Percentiles rank a stretch among this genome's conserved stretches.
Evolutionary conservation across 2,113 vertebrate species (phyloP).

Genomic region (Eptesicus fuscus): DNA sequence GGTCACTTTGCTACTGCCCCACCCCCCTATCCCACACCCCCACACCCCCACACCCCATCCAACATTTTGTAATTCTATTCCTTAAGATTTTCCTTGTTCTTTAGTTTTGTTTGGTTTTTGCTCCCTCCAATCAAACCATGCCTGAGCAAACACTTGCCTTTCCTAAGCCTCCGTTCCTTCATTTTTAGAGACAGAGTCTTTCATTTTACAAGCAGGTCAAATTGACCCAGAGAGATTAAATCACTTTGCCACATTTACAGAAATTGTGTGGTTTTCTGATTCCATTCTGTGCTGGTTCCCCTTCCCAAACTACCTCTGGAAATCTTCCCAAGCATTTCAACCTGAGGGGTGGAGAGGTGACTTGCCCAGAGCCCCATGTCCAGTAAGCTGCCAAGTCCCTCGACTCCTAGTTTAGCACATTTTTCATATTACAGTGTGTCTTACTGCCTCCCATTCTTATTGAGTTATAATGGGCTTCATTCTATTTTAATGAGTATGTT

Average conservation of each 20-base stretch:
- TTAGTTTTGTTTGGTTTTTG: background rate
- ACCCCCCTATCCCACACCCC: background rate
- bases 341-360: background rate
- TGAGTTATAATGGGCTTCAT: constrained; percentile 45
- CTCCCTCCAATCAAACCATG: background rate
- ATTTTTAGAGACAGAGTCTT: background rate
- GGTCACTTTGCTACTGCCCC: background rate
- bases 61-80: background rate
- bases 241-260: background rate
- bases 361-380: background rate
- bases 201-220: background rate
- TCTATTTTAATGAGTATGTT: constrained; percentile 69
- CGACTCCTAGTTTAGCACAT: background rate
- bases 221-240: background rate
- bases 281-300: background rate
- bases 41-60: background rate
- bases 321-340: background rate
- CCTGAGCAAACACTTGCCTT: background rate
- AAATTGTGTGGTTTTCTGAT: background rate
- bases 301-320: background rate
- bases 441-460: constrained; percentile 25
- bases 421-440: background rate
- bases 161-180: background rate
- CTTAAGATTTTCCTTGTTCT: background rate
- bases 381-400: background rate